Conservation (phyloP, 2,797 vertebrate genomes). For the Danio aesculapii region DNA sequence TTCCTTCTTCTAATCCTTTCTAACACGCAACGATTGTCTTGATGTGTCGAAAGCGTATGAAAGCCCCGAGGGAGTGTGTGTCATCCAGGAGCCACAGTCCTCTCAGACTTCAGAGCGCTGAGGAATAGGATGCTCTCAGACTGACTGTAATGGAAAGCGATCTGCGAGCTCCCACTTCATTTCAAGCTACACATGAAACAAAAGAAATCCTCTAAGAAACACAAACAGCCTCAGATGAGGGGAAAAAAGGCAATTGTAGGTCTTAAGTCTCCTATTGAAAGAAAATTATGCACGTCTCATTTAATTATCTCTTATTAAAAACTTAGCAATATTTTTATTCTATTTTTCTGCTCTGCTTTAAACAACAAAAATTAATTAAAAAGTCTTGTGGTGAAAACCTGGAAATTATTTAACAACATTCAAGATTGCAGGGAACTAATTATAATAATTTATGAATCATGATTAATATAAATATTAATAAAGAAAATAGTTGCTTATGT, state of each 20-base stretch:
- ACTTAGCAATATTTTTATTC: neutral
- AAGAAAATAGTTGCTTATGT: no score
- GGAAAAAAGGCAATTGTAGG: constrained; percentile 37
- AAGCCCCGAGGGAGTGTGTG: constrained; percentile 56
- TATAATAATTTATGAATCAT: no score
- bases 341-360: neutral
- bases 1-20: constrained; percentile 19
- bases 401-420: neutral
- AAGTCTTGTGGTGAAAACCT: neutral
- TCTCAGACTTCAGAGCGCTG: constrained; percentile 53
- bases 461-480: no score
- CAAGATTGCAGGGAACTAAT: neutral
- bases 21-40: constrained; percentile 45
- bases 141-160: constrained; percentile 67
- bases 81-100: constrained; percentile 40
- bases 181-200: constrained; percentile 61
- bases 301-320: constrained; percentile 18
- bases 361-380: neutral
- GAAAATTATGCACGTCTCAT: constrained; percentile 21
- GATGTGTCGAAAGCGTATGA: constrained; percentile 57
- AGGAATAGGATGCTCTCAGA: constrained; percentile 50
- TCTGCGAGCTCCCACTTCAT: constrained; percentile 63
- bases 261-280: constrained; percentile 23
- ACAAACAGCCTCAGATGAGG: constrained; percentile 44
- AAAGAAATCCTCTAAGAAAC: constrained; percentile 65